Percentiles rank a stretch among this genome's conserved stretches.
phyloP scores from a whole-genome alignment of 2,888 invertebrate species.

The Trichopoda pennipes region DNA sequence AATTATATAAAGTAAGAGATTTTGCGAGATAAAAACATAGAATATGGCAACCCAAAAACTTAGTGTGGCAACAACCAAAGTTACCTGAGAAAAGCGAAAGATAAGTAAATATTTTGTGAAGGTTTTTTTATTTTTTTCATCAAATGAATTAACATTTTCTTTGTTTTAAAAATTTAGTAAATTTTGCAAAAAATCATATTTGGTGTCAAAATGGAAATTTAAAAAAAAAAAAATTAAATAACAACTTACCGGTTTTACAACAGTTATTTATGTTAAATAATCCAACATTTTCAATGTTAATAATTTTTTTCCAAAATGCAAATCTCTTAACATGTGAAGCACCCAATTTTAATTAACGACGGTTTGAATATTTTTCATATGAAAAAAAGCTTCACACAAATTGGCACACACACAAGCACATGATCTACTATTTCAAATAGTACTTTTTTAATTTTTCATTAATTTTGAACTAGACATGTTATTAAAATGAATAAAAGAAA shows the following conservation, averaged over 20 bases:
- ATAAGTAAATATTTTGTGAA: too few relatives aligned
- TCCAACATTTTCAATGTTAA: neutral
- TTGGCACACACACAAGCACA: conserved; percentile 20
- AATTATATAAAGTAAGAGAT: too few relatives aligned
- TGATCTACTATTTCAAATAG: conserved; percentile 10
- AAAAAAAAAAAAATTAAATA: neutral
- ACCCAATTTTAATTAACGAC: conserved; percentile 14
- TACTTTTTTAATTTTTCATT: conserved; percentile 6
- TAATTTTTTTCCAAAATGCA: conserved; percentile 3
- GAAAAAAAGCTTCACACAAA: conserved; percentile 12
- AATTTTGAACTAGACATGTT: neutral
- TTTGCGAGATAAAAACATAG: too few relatives aligned
- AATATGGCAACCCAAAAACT: too few relatives aligned
- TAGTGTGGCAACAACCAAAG: too few relatives aligned
- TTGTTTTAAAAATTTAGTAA: neutral
- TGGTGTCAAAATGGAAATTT: neutral
- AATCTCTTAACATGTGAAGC: conserved; percentile 29
- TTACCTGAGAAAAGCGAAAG: too few relatives aligned
- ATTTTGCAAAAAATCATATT: conserved; percentile 57
- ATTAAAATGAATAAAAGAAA: conserved; percentile 4
- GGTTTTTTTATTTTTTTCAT: too few relatives aligned
- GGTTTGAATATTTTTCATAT: conserved; percentile 13
- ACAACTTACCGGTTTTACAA: conserved; percentile 36
- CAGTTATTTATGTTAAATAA: neutral
- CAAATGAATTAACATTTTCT: too few relatives aligned